Conservation (phyloP, 92 coral and sea anemone species). For the Parazoanthus atlanticus region DNA sequence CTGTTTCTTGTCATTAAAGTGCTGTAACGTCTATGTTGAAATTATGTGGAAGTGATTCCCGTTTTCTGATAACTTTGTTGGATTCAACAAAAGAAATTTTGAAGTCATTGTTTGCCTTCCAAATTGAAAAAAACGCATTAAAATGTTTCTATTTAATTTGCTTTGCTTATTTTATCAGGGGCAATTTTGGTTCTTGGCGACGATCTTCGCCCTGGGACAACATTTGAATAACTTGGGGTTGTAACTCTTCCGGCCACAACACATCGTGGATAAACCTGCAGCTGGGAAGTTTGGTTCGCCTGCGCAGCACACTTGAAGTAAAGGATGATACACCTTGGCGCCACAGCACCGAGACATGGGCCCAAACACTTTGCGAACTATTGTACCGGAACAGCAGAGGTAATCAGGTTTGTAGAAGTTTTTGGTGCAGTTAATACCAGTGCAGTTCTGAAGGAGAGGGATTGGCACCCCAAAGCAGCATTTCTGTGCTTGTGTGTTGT, state of each 20-base stretch:
- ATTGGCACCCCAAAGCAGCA: slow-evolving; percentile 21
- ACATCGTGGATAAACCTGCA: slow-evolving; percentile 24
- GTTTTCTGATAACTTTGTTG: too few species aligned
- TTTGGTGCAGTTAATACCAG: not conserved
- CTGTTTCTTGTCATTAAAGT: too few species aligned
- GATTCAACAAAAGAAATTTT: too few species aligned
- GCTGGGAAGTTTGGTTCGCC: slow-evolving; percentile 3
- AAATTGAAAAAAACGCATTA: too few species aligned
- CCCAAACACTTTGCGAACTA: slow-evolving; percentile 7
- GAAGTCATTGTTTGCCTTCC: too few species aligned
- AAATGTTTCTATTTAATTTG: too few species aligned
- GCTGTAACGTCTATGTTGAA: too few species aligned
- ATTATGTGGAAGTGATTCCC: too few species aligned
- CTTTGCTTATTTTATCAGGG: not conserved
- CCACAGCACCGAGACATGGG: slow-evolving; percentile 26
- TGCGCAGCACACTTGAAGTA: slow-evolving; percentile 25
- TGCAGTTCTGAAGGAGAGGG: not conserved
- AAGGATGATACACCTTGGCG: slow-evolving; percentile 8
- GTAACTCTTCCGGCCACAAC: slow-evolving; percentile 45
- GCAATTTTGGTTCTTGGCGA: not conserved
- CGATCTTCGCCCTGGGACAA: not conserved
- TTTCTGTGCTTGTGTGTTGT: slow-evolving; percentile 25
- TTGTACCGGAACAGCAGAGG: slow-evolving; percentile 31
- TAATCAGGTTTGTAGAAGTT: not conserved
- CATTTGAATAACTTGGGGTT: slow-evolving; percentile 13